Base-by-base conservation (phyloP, 2,797 vertebrate genomes). In the Danio albolineatus region DNA sequence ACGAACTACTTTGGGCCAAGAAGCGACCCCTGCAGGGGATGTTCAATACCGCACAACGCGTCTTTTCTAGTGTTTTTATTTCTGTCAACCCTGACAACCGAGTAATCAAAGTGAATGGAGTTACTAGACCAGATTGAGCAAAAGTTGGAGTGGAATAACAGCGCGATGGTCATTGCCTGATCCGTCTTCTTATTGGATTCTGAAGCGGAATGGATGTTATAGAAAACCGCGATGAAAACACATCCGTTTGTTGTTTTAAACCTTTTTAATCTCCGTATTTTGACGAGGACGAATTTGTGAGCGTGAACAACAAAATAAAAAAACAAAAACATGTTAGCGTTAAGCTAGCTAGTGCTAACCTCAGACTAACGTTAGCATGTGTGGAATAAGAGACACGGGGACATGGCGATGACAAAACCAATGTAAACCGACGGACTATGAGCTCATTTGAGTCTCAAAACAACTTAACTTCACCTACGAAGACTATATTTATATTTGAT, bases 11-110 rank as follows among this genome's bases (percentile, higher is more conserved):
- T 16, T 73, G n/a, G 39, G 69, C 69, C 48, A 41, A 56, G 13
- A 49, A 53, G 59, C 49, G 78, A 36, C 78, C 8, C 16, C 69
- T 79, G 41, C 38, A 10, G 77, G 49, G 0, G 28, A 5, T 2
- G 1, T 10, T 5, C 0, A 5, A 7, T 5, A 19, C 1, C 28
- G 6, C 19, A 8, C 39, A 4, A 4, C 16, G 28, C 1, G 1
- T 44, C 49, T 64, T 73, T 56, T 79, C 69, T 73, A 79, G 78
- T 19, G 46, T 3, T 5, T 73, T 65, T 38, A 48, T 56, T 73
- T 79, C 78, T 73, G 60, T 79, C 78, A 44, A 56, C 67, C 78
- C 59, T 79, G 78, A 73, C 78, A 79, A 79, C 67, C 59, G 59
- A 73, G 78, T 79, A 73, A 79, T 79, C 78, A 79, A 64, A 65